phyloP scores from a whole-genome alignment of 2,113 vertebrate species.

The Syrmaticus mikado region DNA sequence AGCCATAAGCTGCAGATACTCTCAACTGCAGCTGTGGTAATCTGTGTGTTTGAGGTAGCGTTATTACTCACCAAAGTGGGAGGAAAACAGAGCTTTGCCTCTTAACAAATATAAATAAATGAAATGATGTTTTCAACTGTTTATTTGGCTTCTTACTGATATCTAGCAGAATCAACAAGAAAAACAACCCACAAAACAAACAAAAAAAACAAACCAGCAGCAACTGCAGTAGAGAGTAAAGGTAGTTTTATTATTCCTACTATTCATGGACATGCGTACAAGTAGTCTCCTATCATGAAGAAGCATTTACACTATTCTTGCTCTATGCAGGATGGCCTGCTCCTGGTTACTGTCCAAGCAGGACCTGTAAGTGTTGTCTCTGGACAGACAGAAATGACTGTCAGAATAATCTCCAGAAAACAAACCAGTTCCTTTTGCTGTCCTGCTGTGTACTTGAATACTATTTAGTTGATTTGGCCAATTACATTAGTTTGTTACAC shows the following conservation, averaged over 20 bases:
- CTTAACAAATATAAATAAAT: background rate
- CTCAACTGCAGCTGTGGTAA: background rate
- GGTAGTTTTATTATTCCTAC: background rate
- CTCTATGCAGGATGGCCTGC: background rate
- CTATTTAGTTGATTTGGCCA: background rate
- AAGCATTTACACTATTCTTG: background rate
- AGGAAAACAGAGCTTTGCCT: background rate
- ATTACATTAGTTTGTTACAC: fast-evolving
- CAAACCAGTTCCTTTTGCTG: background rate
- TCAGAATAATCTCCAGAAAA: background rate
- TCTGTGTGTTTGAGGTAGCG: background rate
- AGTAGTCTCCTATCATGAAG: background rate
- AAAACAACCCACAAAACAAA: background rate
- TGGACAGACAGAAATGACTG: background rate
- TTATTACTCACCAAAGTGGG: background rate
- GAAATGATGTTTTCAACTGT: background rate
- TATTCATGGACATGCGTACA: background rate
- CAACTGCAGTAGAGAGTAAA: background rate
- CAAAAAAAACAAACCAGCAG: background rate
- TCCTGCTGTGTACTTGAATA: background rate
- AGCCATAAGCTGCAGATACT: background rate
- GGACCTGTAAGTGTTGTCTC: background rate
- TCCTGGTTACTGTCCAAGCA: background rate
- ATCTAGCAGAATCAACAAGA: background rate
- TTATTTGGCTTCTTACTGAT: background rate